These are phyloP conservation scores for Venturia canescens DNA, from an alignment of 1,140 invertebrate genomes.

Conservation along the genomic window DNA sequence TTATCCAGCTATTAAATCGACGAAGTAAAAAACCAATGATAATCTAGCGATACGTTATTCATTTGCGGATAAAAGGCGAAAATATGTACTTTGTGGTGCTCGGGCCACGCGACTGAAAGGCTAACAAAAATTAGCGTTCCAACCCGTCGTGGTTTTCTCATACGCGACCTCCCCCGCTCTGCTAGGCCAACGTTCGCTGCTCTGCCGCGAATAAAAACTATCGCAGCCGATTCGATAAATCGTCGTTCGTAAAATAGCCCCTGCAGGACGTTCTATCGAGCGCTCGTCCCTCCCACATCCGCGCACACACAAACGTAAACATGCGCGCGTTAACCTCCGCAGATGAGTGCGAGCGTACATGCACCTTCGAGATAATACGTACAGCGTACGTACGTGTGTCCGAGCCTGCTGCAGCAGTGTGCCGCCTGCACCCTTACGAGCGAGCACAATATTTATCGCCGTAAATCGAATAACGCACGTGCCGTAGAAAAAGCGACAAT, in stretches of 20 bases:
- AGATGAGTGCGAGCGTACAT: background rate
- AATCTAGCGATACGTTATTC: background rate
- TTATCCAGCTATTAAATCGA: too few species aligned
- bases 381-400: background rate
- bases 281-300: slow-evolving; percentile 1
- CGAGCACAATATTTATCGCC: slow-evolving; percentile 35
- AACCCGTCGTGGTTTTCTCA: background rate
- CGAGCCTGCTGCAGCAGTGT: background rate
- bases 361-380: background rate
- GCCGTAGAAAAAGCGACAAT: slow-evolving; percentile 32
- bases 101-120: background rate
- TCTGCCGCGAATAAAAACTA: slow-evolving; percentile 41
- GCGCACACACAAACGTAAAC: slow-evolving; percentile 11
- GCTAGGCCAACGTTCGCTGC: background rate
- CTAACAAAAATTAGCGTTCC: background rate
- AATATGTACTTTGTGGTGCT: background rate
- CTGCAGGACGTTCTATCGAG: slow-evolving; percentile 13
- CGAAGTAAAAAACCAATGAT: background rate
- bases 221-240: slow-evolving; percentile 30
- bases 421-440: background rate
- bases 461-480: slow-evolving; percentile 43
- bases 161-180: background rate
- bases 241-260: slow-evolving; percentile 38
- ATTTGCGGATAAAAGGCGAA: background rate
- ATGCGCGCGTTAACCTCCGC: background rate